Base-by-base conservation (phyloP, 2,113 vertebrate species). In the Globicephala melas region DNA sequence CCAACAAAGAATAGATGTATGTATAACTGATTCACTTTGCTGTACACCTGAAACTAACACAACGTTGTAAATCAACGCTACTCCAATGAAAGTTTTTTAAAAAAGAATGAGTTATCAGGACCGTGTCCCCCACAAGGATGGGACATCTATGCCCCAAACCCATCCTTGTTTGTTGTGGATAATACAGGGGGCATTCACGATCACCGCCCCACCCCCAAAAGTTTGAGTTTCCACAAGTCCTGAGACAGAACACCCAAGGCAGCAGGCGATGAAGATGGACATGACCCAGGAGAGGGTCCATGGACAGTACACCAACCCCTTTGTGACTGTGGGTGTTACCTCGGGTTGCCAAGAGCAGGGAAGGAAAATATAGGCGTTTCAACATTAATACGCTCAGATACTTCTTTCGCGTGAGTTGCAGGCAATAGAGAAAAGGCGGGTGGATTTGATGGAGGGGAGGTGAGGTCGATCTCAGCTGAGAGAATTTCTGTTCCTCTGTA, bases 241-340 rank as follows among this genome's bases (percentile, higher is more conserved):
- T 23, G 18, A 33, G 25, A 5, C 4, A 28, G 65, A 82, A 38
- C 25, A 7, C 15, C 65, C 5, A 25, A 3, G 5, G 17, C 25
- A 41, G 9, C 14, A 31, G 36, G 14, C 15, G 0, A 15, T 11
- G 23, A 15, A 5, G 5, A 15, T 41, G 28, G 28, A 8, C 3
- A 12, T 58, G 18, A 33, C 68, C 9, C 6, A 63, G 58, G 17
- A 83, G 15, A 44, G 41, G 38, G 7, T 5, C 80, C 38, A 53
- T 1, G 12, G 13, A 47, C 21, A 15, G 60, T 33, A 41, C 3
- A 13, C 26, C 60, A 47, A 53, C 15, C 5, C 5, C 53, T 65
- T 21, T 2, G 8, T 33, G 80, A 31, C 31, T 33, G 31, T 67
- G 65, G 65, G 31, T 17, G 15, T n/a, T 33, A 67, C 31, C 31